A percentile compares a stretch with the other conserved stretches of the same genome.
Evolutionary conservation across 2,888 invertebrate genomes (phyloP).

Genomic region (Sabellastarte sp.): DNA sequence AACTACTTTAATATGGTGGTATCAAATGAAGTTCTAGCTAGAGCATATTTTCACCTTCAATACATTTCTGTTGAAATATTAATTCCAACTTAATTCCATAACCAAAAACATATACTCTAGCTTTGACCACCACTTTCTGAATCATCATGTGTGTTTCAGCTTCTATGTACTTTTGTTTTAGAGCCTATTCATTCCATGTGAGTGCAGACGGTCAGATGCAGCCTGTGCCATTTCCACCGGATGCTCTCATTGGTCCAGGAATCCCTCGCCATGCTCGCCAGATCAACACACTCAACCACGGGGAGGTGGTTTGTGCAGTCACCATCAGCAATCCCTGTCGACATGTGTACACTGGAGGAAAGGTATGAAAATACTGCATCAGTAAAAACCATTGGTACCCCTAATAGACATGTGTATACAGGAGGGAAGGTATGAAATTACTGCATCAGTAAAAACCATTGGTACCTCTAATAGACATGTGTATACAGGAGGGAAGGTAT

Average conservation of each 20-base stretch:
- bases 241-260: slow-evolving; percentile 88
- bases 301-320: slow-evolving; percentile 96
- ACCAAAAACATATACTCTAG: no score
- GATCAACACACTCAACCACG: slow-evolving; percentile 87
- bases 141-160: no score
- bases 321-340: slow-evolving; percentile 72
- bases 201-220: slow-evolving; percentile 65
- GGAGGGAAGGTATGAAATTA: slow-evolving; percentile 88
- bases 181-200: slow-evolving; percentile 93
- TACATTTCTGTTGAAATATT: no score
- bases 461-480: no score
- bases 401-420: slow-evolving; percentile 70
- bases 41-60: no score
- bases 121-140: no score
- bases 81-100: no score
- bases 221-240: slow-evolving; percentile 92
- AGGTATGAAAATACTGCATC: no score
- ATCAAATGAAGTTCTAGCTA: no score
- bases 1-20: no score
- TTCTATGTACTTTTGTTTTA: slow-evolving; percentile 62
- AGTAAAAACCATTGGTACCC: slow-evolving; percentile 80
- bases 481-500: neutral
- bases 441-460: no score
- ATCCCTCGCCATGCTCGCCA: slow-evolving; percentile 88
- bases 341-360: slow-evolving; percentile 85